Evolutionary conservation across 2,113 vertebrate genomes (phyloP).

Genomic region (Cyanoliseus patagonus): DNA sequence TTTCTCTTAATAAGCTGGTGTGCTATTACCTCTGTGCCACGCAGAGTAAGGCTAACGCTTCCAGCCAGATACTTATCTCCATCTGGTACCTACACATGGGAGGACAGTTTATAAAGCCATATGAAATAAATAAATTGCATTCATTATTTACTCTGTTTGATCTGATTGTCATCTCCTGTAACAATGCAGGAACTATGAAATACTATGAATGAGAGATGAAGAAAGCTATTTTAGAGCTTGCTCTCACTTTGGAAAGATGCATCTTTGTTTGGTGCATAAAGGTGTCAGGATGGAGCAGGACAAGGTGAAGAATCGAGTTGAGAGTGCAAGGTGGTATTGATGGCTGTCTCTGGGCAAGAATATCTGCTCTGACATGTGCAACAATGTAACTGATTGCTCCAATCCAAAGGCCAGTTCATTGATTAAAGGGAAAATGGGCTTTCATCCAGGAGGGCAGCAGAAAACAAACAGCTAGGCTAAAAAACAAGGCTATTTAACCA

Average conservation of each 20-base stretch:
- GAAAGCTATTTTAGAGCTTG: neutral
- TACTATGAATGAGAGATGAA: neutral
- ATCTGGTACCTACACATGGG: neutral
- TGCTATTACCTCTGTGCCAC: neutral
- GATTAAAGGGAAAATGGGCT: constrained; percentile 59
- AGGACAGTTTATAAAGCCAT: constrained; percentile 20
- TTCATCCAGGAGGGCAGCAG: constrained; percentile 39
- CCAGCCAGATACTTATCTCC: constrained; percentile 39
- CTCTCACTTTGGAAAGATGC: neutral
- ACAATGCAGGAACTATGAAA: neutral
- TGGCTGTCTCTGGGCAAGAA: neutral
- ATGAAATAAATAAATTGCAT: constrained; percentile 47
- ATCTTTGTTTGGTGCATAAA: neutral
- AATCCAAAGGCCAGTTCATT: constrained; percentile 24
- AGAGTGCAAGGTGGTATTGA: neutral
- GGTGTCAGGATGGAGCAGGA: neutral
- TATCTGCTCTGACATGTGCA: constrained; percentile 25
- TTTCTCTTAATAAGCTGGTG: neutral
- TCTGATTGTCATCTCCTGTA: neutral
- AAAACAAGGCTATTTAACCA: constrained; percentile 68
- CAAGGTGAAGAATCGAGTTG: neutral
- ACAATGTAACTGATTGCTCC: constrained; percentile 27
- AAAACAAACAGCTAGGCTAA: constrained; percentile 47
- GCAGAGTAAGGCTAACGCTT: neutral
- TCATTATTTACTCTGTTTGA: neutral